phyloP scores from a whole-genome alignment of 1,140 invertebrate species.

The Anoplophora glabripennis region DNA sequence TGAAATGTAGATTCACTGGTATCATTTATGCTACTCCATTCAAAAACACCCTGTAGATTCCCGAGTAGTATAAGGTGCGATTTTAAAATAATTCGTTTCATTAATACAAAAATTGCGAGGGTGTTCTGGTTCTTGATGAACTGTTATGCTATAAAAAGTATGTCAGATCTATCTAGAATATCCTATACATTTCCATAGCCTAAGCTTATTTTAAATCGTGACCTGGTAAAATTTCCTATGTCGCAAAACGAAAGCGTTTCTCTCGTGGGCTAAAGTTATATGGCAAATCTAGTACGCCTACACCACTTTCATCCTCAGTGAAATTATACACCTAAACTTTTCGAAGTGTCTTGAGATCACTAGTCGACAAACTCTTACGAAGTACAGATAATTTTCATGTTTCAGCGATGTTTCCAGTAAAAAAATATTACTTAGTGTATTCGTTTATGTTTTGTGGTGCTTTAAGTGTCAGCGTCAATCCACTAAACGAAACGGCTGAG shows the following conservation, averaged over 20 bases:
- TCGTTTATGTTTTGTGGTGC: neutral
- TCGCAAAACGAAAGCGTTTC: constrained; percentile 1
- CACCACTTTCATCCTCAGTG: constrained; percentile 6
- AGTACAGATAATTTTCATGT: neutral
- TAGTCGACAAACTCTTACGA: neutral
- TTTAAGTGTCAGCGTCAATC: neutral
- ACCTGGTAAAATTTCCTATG: neutral
- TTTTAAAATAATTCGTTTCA: too few relatives aligned
- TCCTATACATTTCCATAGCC: too few relatives aligned
- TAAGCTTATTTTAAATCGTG: too few relatives aligned
- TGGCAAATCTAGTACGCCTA: constrained; percentile 12
- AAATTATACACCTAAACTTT: neutral
- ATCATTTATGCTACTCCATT: too few relatives aligned
- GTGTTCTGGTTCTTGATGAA: too few relatives aligned
- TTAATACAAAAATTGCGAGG: too few relatives aligned
- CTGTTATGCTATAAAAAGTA: too few relatives aligned
- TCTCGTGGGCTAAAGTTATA: constrained; percentile 4
- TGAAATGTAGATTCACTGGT: too few relatives aligned
- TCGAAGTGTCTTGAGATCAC: neutral
- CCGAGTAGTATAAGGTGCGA: too few relatives aligned
- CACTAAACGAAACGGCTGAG: constrained; percentile 16
- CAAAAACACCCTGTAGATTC: too few relatives aligned
- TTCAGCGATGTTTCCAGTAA: neutral
- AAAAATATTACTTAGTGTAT: neutral
- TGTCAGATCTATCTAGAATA: too few relatives aligned